Evolutionary conservation across 2,113 vertebrate species (phyloP).

Genomic region (Podocnemis expansa): DNA sequence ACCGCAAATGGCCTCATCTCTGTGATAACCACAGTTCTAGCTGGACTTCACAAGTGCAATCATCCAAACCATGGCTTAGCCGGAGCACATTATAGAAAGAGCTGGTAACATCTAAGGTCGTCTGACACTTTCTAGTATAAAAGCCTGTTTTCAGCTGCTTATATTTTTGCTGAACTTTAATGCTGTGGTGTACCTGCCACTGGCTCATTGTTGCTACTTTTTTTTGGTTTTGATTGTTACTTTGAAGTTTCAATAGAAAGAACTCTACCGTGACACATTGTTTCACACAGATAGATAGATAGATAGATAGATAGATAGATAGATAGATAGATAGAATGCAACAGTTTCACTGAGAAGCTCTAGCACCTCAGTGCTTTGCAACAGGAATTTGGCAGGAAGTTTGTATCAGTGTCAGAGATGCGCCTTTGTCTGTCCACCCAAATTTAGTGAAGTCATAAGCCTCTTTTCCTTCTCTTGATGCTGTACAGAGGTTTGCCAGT

Average conservation of each 20-base stretch:
- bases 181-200: conserved; percentile 35
- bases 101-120: conserved; percentile 53
- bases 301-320: too few relatives aligned
- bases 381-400: background rate
- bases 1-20: background rate
- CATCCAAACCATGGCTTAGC: background rate
- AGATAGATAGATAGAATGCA: background rate
- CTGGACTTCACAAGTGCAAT: background rate
- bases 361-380: background rate
- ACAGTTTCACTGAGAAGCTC: background rate
- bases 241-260: background rate
- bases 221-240: too few relatives aligned
- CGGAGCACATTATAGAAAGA: background rate
- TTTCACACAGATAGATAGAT: too few relatives aligned
- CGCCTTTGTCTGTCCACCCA: background rate
- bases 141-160: background rate
- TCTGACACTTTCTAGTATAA: conserved; percentile 12
- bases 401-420: background rate
- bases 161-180: conserved; percentile 20
- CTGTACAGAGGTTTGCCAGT: background rate
- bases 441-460: background rate
- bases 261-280: accelerated
- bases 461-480: background rate
- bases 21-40: background rate
- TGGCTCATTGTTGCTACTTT: conserved; percentile 10